Base-by-base conservation (phyloP, 1,140 invertebrate genomes). In the Nixonia krombeini region DNA sequence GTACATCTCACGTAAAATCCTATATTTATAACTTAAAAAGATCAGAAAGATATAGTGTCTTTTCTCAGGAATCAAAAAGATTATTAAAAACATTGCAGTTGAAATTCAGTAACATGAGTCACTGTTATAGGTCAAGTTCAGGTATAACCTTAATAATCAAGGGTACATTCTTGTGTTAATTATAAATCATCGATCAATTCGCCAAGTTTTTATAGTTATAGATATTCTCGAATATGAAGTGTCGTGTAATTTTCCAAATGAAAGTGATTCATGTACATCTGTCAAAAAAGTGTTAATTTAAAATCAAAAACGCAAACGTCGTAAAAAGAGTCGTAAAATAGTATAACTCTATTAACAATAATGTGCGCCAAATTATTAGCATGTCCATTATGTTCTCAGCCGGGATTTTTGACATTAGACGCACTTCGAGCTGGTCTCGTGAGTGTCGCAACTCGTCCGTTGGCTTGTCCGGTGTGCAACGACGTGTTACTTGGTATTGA, bases 401-500 rank as follows among this genome's bases (percentile, higher is more conserved):
- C 90, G 62, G 89, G 90, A 74, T 94, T 94, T 74, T 79, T 88
- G 41, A 89, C 88, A 33, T 87, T 90, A 35, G 90, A 93, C 74
- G 86, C 90, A 4, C 80, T 94, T 45, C 87, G 91, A 77, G 86
- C 89, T 50, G 89, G 90, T 47, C 85, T 94, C 37, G 90, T 94
- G 33, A 90, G 87, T 70, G 92, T 91, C 10, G 90, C 92, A 1
- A 93, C 91, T 21, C 88, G 91, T 53, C 90, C 89, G 40, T 79
- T 94, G 42, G 76, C 86, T 23, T 94, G 93, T 82, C 92, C 92
- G 8, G 87, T 94, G 16, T 94, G 93, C 75, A 88, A 89, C 58
- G 92, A 94, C 72, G 81, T 90, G 49, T 83, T 94, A 4, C 79
- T 88, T 44, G 92, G 93, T 1, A 87, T 94, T 45, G 93, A 94